Evolutionary conservation across 2,888 invertebrate genomes (phyloP).

Genomic region (Luffia ferchaultella): DNA sequence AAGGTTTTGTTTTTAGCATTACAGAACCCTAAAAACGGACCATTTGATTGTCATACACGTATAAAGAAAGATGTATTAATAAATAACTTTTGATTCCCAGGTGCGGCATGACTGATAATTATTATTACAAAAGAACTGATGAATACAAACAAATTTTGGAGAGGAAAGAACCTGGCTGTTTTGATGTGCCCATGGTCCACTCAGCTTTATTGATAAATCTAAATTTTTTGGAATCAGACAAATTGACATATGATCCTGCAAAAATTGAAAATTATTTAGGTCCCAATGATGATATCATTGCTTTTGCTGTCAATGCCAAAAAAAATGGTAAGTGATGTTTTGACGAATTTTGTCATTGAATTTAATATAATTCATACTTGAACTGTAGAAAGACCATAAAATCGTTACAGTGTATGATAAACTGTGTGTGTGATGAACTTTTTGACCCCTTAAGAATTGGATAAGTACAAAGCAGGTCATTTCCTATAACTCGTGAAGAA

Average conservation of each 20-base stretch:
- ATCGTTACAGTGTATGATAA: too few species aligned
- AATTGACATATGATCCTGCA: slow-evolving; percentile 76
- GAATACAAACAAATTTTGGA: slow-evolving; percentile 84
- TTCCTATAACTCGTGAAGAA: too few species aligned
- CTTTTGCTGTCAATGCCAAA: slow-evolving; percentile 86
- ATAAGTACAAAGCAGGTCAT: too few species aligned
- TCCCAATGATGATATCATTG: slow-evolving; percentile 91
- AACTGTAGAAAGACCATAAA: too few species aligned
- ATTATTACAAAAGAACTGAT: slow-evolving; percentile 84
- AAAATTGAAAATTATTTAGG: slow-evolving; percentile 73
- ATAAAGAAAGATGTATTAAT: not conserved
- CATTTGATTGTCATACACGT: not conserved
- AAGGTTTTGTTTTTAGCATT: not conserved
- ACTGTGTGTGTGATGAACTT: too few species aligned
- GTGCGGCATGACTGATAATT: slow-evolving; percentile 85
- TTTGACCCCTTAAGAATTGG: too few species aligned
- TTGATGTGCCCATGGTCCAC: slow-evolving; percentile 91
- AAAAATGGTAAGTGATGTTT: slow-evolving; percentile 52
- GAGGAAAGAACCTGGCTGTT: slow-evolving; percentile 75
- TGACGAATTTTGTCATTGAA: too few species aligned
- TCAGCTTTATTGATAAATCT: slow-evolving; percentile 85
- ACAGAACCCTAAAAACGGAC: not conserved
- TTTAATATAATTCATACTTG: too few species aligned
- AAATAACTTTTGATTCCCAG: slow-evolving; percentile 19
- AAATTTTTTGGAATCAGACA: slow-evolving; percentile 60